These are phyloP conservation scores for Tetragnatha versicolor DNA, from an alignment of 1,140 invertebrate genomes.

Conservation along the genomic window DNA sequence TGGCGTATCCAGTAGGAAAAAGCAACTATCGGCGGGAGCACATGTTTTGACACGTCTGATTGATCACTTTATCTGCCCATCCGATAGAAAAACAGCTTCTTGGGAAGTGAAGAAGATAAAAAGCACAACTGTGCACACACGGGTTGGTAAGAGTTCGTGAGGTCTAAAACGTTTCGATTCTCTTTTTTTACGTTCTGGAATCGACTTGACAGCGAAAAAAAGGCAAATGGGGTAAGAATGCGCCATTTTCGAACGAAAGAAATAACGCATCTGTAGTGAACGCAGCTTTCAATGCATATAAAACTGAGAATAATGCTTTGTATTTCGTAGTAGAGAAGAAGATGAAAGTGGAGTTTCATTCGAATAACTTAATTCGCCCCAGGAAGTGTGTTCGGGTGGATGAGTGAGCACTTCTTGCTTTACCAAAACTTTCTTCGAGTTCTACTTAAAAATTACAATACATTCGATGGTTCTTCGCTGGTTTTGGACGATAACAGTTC, in stretches of 20 bases:
- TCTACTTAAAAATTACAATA: too few relatives aligned
- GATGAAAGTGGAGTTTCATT: background rate
- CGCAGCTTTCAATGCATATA: background rate
- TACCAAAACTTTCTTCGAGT: too few relatives aligned
- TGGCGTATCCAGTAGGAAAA: too few relatives aligned
- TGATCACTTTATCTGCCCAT: background rate
- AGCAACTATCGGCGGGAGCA: background rate
- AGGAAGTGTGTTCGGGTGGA: too few relatives aligned
- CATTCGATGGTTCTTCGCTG: too few relatives aligned
- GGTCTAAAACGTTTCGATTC: slow-evolving; percentile 4
- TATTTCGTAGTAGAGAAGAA: background rate
- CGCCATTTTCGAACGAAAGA: background rate
- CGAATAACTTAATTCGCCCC: too few relatives aligned
- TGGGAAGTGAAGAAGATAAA: background rate
- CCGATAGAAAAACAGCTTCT: background rate
- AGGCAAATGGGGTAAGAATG: background rate
- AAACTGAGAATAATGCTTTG: background rate
- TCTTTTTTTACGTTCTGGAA: background rate
- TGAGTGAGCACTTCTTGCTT: too few relatives aligned
- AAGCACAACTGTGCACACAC: background rate
- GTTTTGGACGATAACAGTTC: too few relatives aligned
- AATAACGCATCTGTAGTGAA: background rate
- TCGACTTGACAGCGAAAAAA: background rate
- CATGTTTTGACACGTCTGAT: slow-evolving; percentile 6
- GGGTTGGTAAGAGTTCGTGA: background rate